A percentile compares a stretch with the other conserved stretches of the same genome.
These are phyloP conservation scores for Sinocyclocheilus grahami DNA, from an alignment of 2,113 vertebrate species.

Conservation along the genomic window DNA sequence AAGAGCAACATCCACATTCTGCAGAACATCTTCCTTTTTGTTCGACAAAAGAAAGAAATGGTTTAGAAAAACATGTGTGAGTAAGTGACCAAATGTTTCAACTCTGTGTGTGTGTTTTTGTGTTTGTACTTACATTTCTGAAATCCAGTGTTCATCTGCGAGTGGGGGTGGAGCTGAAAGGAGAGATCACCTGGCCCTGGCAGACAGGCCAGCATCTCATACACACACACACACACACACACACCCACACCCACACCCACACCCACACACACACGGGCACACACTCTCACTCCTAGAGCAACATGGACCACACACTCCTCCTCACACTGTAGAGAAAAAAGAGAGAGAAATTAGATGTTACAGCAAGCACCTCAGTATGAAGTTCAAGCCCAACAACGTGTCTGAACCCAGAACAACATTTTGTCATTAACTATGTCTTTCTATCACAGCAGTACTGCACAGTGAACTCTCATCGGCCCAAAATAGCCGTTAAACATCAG, in stretches of 20 bases:
- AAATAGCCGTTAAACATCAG: too few relatives aligned
- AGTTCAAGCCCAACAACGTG: background rate
- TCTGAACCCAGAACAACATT: background rate
- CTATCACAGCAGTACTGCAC: background rate
- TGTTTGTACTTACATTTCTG: conserved; percentile 94
- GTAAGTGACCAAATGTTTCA: background rate
- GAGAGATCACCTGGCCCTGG: conserved; percentile 98
- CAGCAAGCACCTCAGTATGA: background rate
- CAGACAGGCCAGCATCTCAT: conserved; percentile 99
- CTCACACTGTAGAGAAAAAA: conserved; percentile 83
- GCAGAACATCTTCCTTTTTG: background rate
- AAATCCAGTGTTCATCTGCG: conserved; percentile 99
- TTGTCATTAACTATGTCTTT: background rate
- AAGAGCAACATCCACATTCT: background rate
- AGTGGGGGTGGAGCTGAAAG: conserved; percentile 98
- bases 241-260: conserved; percentile 18
- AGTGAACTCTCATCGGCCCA: too few relatives aligned
- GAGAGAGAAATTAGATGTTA: conserved; percentile 48
- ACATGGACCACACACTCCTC: conserved; percentile 86
- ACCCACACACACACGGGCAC: conserved; percentile 84
- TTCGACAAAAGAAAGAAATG: background rate
- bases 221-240: conserved; percentile 83
- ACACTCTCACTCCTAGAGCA: conserved; percentile 80
- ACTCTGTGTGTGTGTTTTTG: background rate
- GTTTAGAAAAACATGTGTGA: background rate